phyloP scores from a whole-genome alignment of 2,113 vertebrate species.

The Pholis gunnellus region DNA sequence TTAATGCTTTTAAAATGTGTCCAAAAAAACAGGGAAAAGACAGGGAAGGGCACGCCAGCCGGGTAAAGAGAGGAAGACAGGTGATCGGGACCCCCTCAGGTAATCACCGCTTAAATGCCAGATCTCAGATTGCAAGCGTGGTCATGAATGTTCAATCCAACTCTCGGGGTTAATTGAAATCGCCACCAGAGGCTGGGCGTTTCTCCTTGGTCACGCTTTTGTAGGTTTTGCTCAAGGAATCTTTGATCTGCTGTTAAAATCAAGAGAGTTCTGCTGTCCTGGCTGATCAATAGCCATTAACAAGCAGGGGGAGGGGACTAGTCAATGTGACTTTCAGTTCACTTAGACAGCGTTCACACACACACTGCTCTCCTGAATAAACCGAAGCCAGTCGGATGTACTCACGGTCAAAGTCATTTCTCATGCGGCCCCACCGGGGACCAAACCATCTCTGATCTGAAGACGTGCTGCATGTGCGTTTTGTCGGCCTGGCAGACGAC shows the following conservation, averaged over 20 bases:
- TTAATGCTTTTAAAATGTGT: conserved; percentile 15
- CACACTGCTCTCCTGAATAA: conserved; percentile 23
- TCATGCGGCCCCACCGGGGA: conserved; percentile 51
- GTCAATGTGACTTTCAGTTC: conserved; percentile 61
- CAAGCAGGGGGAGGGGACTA: background rate
- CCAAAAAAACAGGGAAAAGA: conserved; percentile 4
- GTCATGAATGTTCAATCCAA: conserved; percentile 55
- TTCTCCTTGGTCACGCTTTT: conserved; percentile 40
- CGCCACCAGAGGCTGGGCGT: conserved; percentile 29
- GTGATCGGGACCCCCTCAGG: conserved; percentile 34
- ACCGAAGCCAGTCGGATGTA: conserved; percentile 41
- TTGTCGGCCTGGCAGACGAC: conserved; percentile 31
- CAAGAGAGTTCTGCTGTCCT: conserved; percentile 30
- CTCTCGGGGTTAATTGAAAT: conserved; percentile 51
- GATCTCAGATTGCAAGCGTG: conserved; percentile 22
- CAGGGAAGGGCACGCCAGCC: background rate
- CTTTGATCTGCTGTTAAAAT: conserved; percentile 52
- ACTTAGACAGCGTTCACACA: conserved; percentile 16
- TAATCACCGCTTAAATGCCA: conserved; percentile 35
- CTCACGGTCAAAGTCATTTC: conserved; percentile 49
- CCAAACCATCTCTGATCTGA: conserved; percentile 43
- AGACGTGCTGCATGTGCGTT: conserved; percentile 26
- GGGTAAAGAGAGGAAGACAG: conserved; percentile 17
- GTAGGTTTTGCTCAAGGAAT: conserved; percentile 40
- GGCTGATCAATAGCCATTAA: conserved; percentile 65